phyloP scores from a whole-genome alignment of 2,113 vertebrate genomes.

The Heteronetta atricapilla region DNA sequence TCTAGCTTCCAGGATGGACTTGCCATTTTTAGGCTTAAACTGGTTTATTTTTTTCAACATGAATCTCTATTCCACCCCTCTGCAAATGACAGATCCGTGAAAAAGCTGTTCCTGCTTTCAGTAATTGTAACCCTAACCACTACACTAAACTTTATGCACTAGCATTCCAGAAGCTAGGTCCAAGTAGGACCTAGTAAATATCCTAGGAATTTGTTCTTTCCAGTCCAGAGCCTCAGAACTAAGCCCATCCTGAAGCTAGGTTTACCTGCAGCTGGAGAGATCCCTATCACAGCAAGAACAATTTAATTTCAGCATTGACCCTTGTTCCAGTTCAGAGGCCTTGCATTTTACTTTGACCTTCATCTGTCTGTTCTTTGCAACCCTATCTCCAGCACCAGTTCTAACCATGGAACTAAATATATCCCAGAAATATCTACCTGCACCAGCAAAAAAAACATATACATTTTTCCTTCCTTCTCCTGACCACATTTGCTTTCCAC shows the following conservation, averaged over 20 bases:
- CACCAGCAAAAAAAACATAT: background rate
- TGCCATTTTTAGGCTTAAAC: background rate
- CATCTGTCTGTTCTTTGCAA: background rate
- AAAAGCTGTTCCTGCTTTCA: background rate
- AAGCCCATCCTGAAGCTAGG: background rate
- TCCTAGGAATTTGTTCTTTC: background rate
- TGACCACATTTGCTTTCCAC: background rate
- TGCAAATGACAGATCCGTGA: background rate
- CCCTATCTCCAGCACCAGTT: background rate
- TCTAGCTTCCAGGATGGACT: background rate
- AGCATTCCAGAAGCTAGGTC: background rate
- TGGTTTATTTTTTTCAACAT: background rate
- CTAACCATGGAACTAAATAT: background rate
- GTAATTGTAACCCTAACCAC: background rate
- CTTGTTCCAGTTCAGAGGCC: background rate
- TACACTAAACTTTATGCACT: background rate
- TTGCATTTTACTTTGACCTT: background rate
- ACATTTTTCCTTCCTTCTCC: background rate
- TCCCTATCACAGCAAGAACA: background rate
- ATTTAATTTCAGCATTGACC: background rate
- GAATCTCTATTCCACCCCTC: background rate
- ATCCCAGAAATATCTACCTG: background rate
- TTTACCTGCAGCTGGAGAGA: background rate
- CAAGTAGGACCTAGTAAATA: background rate
- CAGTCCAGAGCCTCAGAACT: background rate